A percentile compares a stretch with the other conserved stretches of the same genome.
Conservation (phyloP, 2,797 vertebrate species). For the Mus caroli region DNA sequence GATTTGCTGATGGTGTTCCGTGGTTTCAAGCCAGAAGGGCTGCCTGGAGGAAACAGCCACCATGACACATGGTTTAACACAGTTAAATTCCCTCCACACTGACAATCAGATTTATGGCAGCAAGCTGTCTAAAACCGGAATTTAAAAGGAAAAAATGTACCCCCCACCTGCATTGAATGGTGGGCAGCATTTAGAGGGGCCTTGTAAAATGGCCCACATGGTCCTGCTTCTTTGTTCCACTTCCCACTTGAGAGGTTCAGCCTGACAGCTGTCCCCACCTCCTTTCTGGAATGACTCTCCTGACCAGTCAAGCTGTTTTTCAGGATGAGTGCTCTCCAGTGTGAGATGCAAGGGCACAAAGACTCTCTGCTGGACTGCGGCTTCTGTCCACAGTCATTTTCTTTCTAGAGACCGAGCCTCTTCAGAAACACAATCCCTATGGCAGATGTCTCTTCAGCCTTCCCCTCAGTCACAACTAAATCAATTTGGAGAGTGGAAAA, state of each 20-base stretch:
- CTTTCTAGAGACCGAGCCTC: slow-evolving; percentile 64
- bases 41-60: neutral
- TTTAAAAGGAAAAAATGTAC: neutral
- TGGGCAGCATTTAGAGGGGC: slow-evolving; percentile 28
- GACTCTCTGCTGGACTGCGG: slow-evolving; percentile 55
- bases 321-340: slow-evolving; percentile 66
- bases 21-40: neutral
- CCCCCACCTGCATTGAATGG: neutral
- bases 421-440: slow-evolving; percentile 66
- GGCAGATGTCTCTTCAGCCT: slow-evolving; percentile 62
- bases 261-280: slow-evolving; percentile 38
- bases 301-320: slow-evolving; percentile 57
- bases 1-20: neutral
- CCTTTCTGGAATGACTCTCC: slow-evolving; percentile 57
- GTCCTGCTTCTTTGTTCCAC: slow-evolving; percentile 5
- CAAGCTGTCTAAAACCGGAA: slow-evolving; percentile 25
- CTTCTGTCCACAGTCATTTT: slow-evolving; percentile 70
- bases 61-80: neutral
- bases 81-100: neutral
- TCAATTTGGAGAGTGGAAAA: slow-evolving; percentile 53
- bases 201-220: slow-evolving; percentile 26
- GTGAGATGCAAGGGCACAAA: slow-evolving; percentile 71
- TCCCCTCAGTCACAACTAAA: slow-evolving; percentile 56
- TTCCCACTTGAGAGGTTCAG: slow-evolving; percentile 27
- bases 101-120: neutral